A percentile compares a stretch with the other conserved stretches of the same genome.
Evolutionary conservation across 1,140 invertebrate species (phyloP).

Genomic region (Diabrotica virgifera): DNA sequence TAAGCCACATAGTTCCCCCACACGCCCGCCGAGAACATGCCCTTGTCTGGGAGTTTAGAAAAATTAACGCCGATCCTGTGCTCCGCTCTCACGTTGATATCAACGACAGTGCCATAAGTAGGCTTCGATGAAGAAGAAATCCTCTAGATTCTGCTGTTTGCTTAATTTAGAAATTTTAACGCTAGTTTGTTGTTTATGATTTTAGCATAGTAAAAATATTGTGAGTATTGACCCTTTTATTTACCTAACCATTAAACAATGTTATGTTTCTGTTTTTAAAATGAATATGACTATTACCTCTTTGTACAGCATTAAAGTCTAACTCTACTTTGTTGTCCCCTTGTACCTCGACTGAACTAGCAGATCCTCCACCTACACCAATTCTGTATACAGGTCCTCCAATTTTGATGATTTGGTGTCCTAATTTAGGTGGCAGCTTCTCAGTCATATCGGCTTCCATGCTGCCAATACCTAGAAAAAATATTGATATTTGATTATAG

Average conservation of each 20-base stretch:
- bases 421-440: conserved; percentile 69
- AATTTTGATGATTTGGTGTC: conserved; percentile 89
- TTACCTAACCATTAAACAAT: background rate
- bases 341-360: conserved; percentile 91
- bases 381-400: conserved; percentile 96
- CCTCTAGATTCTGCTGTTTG: no score
- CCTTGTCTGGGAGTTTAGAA: no score
- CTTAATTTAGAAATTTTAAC: no score
- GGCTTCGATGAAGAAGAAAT: no score
- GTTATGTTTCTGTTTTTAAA: background rate
- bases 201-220: no score
- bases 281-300: conserved; percentile 47
- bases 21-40: no score
- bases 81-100: no score
- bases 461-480: conserved; percentile 67
- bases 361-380: conserved; percentile 94
- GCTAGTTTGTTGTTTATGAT: no score
- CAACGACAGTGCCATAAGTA: no score
- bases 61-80: no score
- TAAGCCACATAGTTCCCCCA: no score
- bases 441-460: conserved; percentile 77
- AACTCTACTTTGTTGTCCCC: conserved; percentile 82
- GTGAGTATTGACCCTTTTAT: no score
- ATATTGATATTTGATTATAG: background rate
- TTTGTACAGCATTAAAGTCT: conserved; percentile 95